Base-by-base conservation (phyloP, 2,113 vertebrate species). In the Zeus faber region DNA sequence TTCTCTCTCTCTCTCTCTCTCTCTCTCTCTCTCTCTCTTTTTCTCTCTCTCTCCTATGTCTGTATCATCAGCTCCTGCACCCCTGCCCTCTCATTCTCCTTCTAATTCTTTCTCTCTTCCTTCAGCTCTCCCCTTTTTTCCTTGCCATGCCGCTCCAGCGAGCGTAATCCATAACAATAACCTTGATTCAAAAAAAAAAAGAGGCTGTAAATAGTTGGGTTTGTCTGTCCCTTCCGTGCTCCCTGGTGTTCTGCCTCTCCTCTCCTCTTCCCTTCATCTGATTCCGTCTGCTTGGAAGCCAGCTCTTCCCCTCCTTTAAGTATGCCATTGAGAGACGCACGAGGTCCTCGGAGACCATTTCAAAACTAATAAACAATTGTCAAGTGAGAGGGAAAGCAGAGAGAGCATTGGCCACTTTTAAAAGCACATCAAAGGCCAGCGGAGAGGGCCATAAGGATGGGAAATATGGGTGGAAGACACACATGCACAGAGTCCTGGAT, bases 331-430 rank as follows among this genome's bases (percentile, higher is more conserved):
- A 85, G 88, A 87, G 87, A 91, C 89, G 91, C 89, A 90, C 86
- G 86, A 88, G 91, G 87, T 88, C 89, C 88, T 90, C 88, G 82
- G 88, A 89, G 91, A 90, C 86, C 88, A 89, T 93, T 94, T 92
- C 88, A 91, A 89, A 92, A 88, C 85, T 89, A 90, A 94, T 96
- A 97, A 98, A 98, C 94, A 97, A 83, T 91, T 92, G 94, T 93
- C 93, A 91, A 83, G 70, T 67, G 50, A 82, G 89, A 93, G 82
- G 79, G 82, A 89, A 90, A 92, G 92, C 95, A 93, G 93, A 91
- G 84, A 83, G 87, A 87, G 85, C 46, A 44, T 22, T 43, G 80
- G 47, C 58, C 89, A 89, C 88, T 89, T 90, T 86, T 88, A 88
- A 87, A 80, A 87, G 89, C 88, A 95, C 90, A 95, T 97, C 92